Conservation (phyloP, 2,113 vertebrate genomes). For the Bettongia penicillata region DNA sequence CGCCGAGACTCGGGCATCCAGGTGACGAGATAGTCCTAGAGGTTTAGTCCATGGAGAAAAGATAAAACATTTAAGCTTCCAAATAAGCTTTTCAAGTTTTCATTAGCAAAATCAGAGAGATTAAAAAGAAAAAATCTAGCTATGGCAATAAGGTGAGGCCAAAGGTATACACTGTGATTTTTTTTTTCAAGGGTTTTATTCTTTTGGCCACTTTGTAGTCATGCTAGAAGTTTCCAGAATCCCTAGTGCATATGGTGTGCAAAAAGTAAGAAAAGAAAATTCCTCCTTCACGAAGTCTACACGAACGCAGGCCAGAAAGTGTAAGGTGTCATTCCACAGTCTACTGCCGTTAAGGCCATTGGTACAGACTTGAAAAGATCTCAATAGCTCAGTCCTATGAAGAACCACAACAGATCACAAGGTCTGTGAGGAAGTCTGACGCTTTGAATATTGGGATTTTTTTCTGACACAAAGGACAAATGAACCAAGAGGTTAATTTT, state of each 20-base stretch:
- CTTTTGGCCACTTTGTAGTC: slow-evolving; percentile 85
- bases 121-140: slow-evolving; percentile 85
- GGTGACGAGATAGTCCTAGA: slow-evolving; percentile 79
- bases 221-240: slow-evolving; percentile 87
- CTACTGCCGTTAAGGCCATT: slow-evolving; percentile 88
- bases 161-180: slow-evolving; percentile 85
- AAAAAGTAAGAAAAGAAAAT: slow-evolving; percentile 83
- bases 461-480: slow-evolving; percentile 86
- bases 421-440: slow-evolving; percentile 83
- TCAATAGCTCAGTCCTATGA: slow-evolving; percentile 83
- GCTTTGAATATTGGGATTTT: slow-evolving; percentile 83
- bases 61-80: slow-evolving; percentile 86
- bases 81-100: slow-evolving; percentile 86
- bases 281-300: slow-evolving; percentile 84
- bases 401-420: slow-evolving; percentile 83
- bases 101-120: slow-evolving; percentile 82
- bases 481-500: slow-evolving; percentile 87
- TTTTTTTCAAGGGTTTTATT: slow-evolving; percentile 83
- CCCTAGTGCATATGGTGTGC: slow-evolving; percentile 89
- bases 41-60: slow-evolving; percentile 84
- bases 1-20: slow-evolving; percentile 86
- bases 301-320: slow-evolving; percentile 86
- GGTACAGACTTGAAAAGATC: slow-evolving; percentile 85
- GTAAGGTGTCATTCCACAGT: slow-evolving; percentile 85
- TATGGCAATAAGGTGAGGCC: slow-evolving; percentile 87